Evolutionary conservation across 1,140 invertebrate genomes (phyloP), one percentile per base, ranked within the genome.

Genomic region (Zaprionus lachaisei): DNA sequence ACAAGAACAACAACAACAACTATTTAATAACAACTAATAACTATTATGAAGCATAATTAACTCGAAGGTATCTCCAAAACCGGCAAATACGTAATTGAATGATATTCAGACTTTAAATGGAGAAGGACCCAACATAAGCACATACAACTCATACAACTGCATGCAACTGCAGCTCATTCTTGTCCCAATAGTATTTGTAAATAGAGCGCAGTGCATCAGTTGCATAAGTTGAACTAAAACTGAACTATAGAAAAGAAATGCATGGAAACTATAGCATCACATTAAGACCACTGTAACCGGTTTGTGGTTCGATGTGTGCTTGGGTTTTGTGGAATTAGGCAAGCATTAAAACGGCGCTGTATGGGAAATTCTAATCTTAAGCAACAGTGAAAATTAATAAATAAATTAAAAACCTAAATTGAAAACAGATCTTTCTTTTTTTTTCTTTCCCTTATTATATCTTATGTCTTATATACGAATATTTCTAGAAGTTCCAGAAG

Each of bases 11-110:
- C 41, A 47, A 74, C 57, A 44, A 44, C 41, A 47, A 64, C 63
- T 81, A 84, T 72, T 61, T 85, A 20, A 20, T 20, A 20, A 20
- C 20, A 20, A 85, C 71, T 77, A 77, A 81, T 71, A 72, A 34
- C 22, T 15, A 73, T 58, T 61, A 82, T 78, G 26, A 56, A 66
- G 55, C 31, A 66, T 56, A 56, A 44, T 56, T 54, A 57, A 56
- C n/a, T 20, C 20, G 17, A 49, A 47, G 44, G n/a, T 9, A 17
- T 49, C 44, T 49, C 6, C 44, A 49, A n/a, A 44, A 51, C 47
- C 20, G 22, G 47, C 47, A 51, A 12, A 51, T 51, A 51, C 47
- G 47, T 51, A 51, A 51, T 51, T 51, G 47, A 51, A 51, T 51
- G 9, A 51, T 51, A 51, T 51, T 51, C 47, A 51, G 4, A 51